Base-by-base conservation (phyloP, 2,113 vertebrate species). In the Cyprinodon variegatus region DNA sequence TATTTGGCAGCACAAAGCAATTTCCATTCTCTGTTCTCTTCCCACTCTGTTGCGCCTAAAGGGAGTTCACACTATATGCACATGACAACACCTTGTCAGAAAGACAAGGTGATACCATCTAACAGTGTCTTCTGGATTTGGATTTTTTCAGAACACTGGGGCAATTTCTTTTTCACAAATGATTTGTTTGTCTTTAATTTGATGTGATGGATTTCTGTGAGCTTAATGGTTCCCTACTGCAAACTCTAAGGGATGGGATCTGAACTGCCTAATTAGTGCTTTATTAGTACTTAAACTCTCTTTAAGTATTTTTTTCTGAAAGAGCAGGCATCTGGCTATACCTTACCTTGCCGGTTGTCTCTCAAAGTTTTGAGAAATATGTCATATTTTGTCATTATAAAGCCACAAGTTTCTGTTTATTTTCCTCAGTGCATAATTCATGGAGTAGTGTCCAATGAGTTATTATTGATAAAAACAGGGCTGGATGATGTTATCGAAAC, bases 1-100 rank as follows among this genome's bases (percentile, higher is more conserved):
- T 91, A 90, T 87, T 89, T 84, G 79, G 78, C 87, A 87, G 87
- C 91, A 89, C 88, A 89, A 91, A 92, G 88, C 87, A 90, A 93
- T 93, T 92, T 88, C 80, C 79, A 78, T 80, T 70, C 2, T 79
- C 80, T 84, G 65, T 68, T 76, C 76, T 72, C 76, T 86, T 84
- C 83, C 76, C 81, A 74, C 74, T 89, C 79, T 83, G 82, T 68
- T 78, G 64, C 72, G 74, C 86, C 90, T 91, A 77, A 84, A 91
- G 90, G 90, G 90, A 91, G 84, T 81, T 90, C 67, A 84, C 63
- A 40, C 89, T 90, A 85, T 87, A 87, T 92, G 91, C 61, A 81
- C 91, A 72, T 82, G 81, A 87, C 90, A 92, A 87, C 89, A 88
- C 91, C 90, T 85, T 70, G 83, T 90, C 41, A 45, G 50, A 82